Evolutionary conservation across 2,113 vertebrate genomes (phyloP).

Genomic region (Pterocles burchelli): DNA sequence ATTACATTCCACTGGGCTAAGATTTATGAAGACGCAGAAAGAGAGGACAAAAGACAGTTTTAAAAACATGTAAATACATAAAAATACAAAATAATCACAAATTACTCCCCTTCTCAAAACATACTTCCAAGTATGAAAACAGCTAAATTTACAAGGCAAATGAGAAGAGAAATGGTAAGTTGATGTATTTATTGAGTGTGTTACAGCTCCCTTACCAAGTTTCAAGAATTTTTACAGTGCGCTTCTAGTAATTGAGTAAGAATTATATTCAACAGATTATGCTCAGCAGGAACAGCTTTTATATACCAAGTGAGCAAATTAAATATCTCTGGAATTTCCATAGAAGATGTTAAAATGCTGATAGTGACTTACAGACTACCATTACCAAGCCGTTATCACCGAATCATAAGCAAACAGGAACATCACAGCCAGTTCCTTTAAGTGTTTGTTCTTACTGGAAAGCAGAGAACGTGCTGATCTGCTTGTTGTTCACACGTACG

Average conservation of each 20-base stretch:
- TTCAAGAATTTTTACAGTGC: background rate
- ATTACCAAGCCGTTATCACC: background rate
- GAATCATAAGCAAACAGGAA: background rate
- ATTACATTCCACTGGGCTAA: background rate
- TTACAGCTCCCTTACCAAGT: background rate
- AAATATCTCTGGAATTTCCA: conserved; percentile 6
- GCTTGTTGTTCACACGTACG: background rate
- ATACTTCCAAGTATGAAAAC: background rate
- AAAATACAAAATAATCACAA: background rate
- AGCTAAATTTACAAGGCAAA: background rate
- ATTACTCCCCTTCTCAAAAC: background rate
- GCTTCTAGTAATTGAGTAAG: conserved; percentile 4
- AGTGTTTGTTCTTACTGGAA: background rate
- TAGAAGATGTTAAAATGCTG: background rate
- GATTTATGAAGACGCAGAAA: background rate
- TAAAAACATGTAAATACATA: background rate
- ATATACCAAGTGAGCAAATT: background rate
- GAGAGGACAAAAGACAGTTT: background rate
- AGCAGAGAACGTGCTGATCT: background rate
- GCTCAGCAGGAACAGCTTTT: conserved; percentile 21
- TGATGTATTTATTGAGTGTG: background rate
- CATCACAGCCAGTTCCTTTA: background rate
- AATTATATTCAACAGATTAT: conserved; percentile 14
- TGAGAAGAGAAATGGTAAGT: background rate
- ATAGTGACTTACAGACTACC: background rate